Conservation (phyloP, 1,140 invertebrate species). For the Calliphora vicina region DNA sequence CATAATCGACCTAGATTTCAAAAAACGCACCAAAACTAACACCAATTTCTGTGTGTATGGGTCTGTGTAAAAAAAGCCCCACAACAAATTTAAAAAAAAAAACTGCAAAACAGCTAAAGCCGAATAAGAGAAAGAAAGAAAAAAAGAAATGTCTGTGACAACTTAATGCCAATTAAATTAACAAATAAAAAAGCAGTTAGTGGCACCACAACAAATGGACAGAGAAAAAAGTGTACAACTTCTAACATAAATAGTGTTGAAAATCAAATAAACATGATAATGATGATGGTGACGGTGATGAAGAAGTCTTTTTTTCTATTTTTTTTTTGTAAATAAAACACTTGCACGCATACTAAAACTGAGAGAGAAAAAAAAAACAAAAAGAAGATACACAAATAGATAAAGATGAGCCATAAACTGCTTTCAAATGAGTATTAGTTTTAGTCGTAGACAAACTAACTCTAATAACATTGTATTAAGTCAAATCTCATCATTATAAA, state of each 20-base stretch:
- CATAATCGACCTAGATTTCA: conserved; percentile 28
- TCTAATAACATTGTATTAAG: conserved; percentile 6
- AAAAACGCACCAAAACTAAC: conserved; percentile 14
- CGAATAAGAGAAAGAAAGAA: neutral
- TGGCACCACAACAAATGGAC: neutral
- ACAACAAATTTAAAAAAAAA: neutral
- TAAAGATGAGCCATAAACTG: neutral
- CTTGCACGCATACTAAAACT: neutral
- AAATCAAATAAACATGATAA: neutral
- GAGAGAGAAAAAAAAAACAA: neutral
- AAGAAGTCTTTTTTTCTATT: neutral
- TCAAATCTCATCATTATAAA: conserved; percentile 25
- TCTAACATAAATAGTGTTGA: neutral
- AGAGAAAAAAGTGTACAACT: neutral
- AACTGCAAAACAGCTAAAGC: neutral
- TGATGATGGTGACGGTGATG: neutral
- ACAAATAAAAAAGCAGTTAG: conserved; percentile 14
- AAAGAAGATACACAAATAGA: neutral
- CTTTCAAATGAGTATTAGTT: neutral
- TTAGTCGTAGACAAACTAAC: neutral
- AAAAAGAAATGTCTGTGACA: conserved; percentile 26
- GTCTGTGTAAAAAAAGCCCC: neutral
- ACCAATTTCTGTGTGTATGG: neutral
- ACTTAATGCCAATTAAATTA: conserved; percentile 34
- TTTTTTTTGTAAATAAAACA: neutral